These are phyloP conservation scores for Sylvilagus bachmani DNA, from an alignment of 2,113 vertebrate genomes.

Conservation along the genomic window DNA sequence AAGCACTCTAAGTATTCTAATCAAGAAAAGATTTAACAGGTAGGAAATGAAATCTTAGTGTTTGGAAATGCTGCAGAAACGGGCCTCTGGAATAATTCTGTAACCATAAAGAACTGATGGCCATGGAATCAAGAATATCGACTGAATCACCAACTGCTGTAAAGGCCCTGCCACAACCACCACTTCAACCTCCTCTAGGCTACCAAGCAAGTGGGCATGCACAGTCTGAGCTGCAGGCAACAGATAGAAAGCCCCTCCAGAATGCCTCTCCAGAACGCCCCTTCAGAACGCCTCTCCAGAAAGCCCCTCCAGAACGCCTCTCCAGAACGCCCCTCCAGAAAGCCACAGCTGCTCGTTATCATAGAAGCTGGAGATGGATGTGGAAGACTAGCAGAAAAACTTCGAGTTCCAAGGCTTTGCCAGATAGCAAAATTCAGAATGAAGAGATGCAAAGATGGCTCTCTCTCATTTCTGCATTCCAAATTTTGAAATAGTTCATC, in stretches of 20 bases:
- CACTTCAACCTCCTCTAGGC: not conserved
- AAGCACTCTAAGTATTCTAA: not conserved
- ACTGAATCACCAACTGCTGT: too few species aligned
- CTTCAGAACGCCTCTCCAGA: too few species aligned
- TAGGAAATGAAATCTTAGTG: not conserved
- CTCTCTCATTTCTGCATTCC: not conserved
- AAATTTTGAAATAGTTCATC: not conserved
- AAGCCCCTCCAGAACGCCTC: too few species aligned
- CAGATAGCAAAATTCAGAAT: not conserved
- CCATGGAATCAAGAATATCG: not conserved
- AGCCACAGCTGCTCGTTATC: fast-evolving
- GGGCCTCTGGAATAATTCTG: not conserved
- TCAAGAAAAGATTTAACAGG: not conserved
- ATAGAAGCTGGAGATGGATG: not conserved
- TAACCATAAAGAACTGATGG: not conserved
- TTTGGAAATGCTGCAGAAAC: not conserved
- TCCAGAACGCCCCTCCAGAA: not conserved
- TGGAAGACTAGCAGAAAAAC: not conserved
- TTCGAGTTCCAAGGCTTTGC: not conserved
- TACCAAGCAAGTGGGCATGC: not conserved
- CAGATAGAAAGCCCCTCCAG: not conserved
- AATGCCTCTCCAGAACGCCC: too few species aligned
- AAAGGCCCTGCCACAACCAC: too few species aligned
- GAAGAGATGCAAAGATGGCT: too few species aligned
- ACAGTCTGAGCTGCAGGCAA: not conserved